Evolutionary conservation across 2,888 invertebrate genomes (phyloP).

Genomic region (Diarsia rubi): DNA sequence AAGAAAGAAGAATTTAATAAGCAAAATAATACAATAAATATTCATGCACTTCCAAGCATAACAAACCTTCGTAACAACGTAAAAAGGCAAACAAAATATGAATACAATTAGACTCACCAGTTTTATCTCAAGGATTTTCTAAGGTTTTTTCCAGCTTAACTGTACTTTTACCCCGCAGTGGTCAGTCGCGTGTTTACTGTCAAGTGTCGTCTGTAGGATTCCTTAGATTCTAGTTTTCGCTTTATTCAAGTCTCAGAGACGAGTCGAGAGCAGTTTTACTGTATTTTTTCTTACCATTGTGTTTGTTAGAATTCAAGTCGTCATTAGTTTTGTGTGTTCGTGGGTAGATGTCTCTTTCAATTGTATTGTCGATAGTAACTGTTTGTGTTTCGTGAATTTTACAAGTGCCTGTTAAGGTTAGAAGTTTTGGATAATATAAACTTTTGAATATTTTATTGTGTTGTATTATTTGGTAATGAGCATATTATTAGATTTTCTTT

Average conservation of each 20-base stretch:
- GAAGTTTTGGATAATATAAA: slow-evolving; percentile 34
- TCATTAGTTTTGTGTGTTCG: slow-evolving; percentile 67
- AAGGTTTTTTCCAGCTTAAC: slow-evolving; percentile 52
- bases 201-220: slow-evolving; percentile 73
- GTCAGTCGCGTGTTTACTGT: slow-evolving; percentile 74
- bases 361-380: slow-evolving; percentile 62
- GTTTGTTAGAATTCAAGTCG: slow-evolving; percentile 67
- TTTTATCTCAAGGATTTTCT: slow-evolving; percentile 42
- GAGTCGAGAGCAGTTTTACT: slow-evolving; percentile 65
- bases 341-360: slow-evolving; percentile 67
- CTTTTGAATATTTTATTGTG: slow-evolving; percentile 21
- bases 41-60: slow-evolving; percentile 16
- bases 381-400: slow-evolving; percentile 58
- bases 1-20: slow-evolving; percentile 22
- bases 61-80: slow-evolving; percentile 25
- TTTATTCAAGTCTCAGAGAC: slow-evolving; percentile 71
- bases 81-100: slow-evolving; percentile 53
- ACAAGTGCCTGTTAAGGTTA: slow-evolving; percentile 58
- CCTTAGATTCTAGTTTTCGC: slow-evolving; percentile 71
- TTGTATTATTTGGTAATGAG: not conserved
- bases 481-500: not conserved
- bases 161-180: slow-evolving; percentile 67
- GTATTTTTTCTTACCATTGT: slow-evolving; percentile 63
- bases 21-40: slow-evolving; percentile 14
- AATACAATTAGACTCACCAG: slow-evolving; percentile 47